phyloP scores from a whole-genome alignment of 2,888 invertebrate genomes.

The Aspidiotus destructor region DNA sequence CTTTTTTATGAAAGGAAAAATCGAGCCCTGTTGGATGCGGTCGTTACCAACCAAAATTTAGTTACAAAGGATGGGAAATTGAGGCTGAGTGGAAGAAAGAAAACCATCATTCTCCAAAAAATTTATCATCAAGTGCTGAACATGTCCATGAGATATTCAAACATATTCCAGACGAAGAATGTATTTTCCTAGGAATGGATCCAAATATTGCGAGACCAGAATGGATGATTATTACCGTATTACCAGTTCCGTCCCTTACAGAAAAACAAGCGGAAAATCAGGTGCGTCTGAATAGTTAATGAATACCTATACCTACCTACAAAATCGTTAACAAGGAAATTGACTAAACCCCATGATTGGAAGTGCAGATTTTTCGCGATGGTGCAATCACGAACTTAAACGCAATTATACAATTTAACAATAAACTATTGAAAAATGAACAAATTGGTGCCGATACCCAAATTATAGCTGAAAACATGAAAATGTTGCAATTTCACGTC shows the following conservation, averaged over 20 bases:
- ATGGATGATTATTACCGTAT: slow-evolving; percentile 97
- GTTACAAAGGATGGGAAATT: slow-evolving; percentile 81
- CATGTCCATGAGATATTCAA: slow-evolving; percentile 83
- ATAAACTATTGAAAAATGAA: slow-evolving; percentile 89
- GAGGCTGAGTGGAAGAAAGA: slow-evolving; percentile 97
- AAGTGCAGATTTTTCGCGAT: too few species aligned
- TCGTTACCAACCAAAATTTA: slow-evolving; percentile 88
- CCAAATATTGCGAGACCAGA: slow-evolving; percentile 95
- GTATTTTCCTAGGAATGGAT: slow-evolving; percentile 88
- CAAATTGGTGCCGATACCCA: slow-evolving; percentile 95
- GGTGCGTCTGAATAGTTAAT: too few species aligned
- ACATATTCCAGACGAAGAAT: slow-evolving; percentile 73
- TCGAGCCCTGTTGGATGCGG: slow-evolving; percentile 92
- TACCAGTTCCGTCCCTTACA: slow-evolving; percentile 80
- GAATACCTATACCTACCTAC: too few species aligned
- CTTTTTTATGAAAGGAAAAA: slow-evolving; percentile 45
- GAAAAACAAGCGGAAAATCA: too few species aligned
- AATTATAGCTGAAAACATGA: slow-evolving; percentile 91
- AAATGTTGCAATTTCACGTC: slow-evolving; percentile 96
- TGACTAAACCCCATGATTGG: too few species aligned
- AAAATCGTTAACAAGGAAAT: too few species aligned
- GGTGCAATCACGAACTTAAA: slow-evolving; percentile 64
- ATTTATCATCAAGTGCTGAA: slow-evolving; percentile 87
- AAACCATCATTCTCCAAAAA: slow-evolving; percentile 97
- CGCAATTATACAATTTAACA: slow-evolving; percentile 96